Conservation (phyloP, 2,888 invertebrate species). For the Dascillus cervinus region DNA sequence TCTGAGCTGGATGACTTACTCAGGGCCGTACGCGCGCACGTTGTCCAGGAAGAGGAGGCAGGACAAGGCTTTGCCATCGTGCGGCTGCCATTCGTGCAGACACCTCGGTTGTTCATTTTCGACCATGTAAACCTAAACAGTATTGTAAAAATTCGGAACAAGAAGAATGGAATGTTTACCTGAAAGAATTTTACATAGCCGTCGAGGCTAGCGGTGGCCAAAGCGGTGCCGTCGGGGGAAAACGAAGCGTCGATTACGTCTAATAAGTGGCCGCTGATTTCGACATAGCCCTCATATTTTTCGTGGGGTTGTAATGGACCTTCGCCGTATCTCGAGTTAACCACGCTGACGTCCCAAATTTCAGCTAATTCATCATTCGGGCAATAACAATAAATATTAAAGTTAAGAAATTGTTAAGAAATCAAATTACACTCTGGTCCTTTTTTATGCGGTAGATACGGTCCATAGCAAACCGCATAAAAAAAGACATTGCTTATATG, state of each 20-base stretch:
- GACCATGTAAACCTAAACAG: slow-evolving; percentile 77
- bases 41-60: slow-evolving; percentile 92
- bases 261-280: slow-evolving; percentile 52
- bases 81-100: slow-evolving; percentile 90
- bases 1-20: no score
- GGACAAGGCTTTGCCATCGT: slow-evolving; percentile 78
- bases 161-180: no score
- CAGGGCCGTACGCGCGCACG: slow-evolving; percentile 68
- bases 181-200: slow-evolving; percentile 92
- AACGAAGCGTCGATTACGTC: slow-evolving; percentile 79
- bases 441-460: no score
- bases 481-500: no score
- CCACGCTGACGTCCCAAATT: slow-evolving; percentile 47
- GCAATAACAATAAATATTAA: no score
- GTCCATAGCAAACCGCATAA: no score
- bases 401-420: no score
- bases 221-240: slow-evolving; percentile 90
- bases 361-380: no score
- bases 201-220: slow-evolving; percentile 83
- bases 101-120: slow-evolving; percentile 66
- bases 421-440: no score
- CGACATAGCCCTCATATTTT: slow-evolving; percentile 45
- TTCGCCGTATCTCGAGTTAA: slow-evolving; percentile 40
- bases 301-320: slow-evolving; percentile 39
- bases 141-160: slow-evolving; percentile 60